Base-by-base conservation (phyloP, 2,888 invertebrate genomes). In the Eudemis profundana region DNA sequence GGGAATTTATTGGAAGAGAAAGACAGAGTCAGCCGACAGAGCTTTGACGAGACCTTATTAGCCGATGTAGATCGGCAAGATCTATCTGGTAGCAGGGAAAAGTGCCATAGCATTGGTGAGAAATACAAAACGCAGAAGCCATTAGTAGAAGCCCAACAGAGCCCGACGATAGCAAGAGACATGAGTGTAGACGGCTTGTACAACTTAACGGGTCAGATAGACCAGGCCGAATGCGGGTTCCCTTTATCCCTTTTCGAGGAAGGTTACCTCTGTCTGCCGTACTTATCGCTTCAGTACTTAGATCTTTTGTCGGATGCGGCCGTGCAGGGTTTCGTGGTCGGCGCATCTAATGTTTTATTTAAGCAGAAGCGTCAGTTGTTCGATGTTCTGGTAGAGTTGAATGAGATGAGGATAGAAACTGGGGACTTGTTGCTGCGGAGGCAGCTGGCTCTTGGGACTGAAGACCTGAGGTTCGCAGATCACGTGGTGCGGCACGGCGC, bases 281-380 rank as follows among this genome's bases (percentile, higher is more conserved):
- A 99, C 86, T 92, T 99, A 70, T 98, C 98, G 2, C 92, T 99
- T 71, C 98, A 98, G 72, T 98, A 98, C 84, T 94, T 99, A 90
- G 99, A 99, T 89, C 91, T 98, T 63, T 89, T 99, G 61, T 95
- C 95, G 54, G 98, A 98, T 85, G 94, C 96, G 3, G 96, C 97
- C 74, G 97, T 98, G 5, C 92, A 96, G 68, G 96, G 96, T 27
- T 97, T 96, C 86, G 93, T 98, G 47, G 96, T 98, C 66, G 99
- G 99, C 40, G 99, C 99, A n/a, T 99, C 99, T 14, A 99, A 99
- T 92, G 96, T 98, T n/a, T 92, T 99, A 38, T 99, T 99, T 83
- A 97, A 98, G 83, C 99, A 99, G 84, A 98, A 98, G 80, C 94
- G 96, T 68, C 97, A 98, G 78, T 88, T 98, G 54, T 96, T 97